phyloP scores from a whole-genome alignment of 2,113 vertebrate species.

The Equus przewalskii region DNA sequence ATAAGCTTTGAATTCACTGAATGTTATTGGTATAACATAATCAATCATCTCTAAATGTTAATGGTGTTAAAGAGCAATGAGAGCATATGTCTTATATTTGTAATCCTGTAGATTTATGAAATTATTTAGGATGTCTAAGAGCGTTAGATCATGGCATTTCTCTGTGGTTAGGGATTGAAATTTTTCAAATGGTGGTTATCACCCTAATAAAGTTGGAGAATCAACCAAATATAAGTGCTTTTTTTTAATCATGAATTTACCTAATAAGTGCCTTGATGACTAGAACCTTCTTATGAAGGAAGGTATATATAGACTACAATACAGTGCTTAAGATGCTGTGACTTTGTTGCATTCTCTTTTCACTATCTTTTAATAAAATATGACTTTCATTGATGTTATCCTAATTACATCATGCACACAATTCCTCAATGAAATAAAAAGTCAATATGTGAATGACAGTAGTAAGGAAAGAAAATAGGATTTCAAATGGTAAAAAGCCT shows the following conservation, averaged over 20 bases:
- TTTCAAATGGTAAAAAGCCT: slow-evolving; percentile 84
- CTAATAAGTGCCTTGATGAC: slow-evolving; percentile 51
- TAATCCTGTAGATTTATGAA: slow-evolving; percentile 87
- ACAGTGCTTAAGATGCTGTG: slow-evolving; percentile 65
- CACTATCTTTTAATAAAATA: slow-evolving; percentile 84
- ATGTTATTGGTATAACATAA: slow-evolving; percentile 87
- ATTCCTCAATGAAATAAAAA: slow-evolving; percentile 85
- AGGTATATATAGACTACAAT: slow-evolving; percentile 41
- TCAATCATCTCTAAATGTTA: slow-evolving; percentile 91
- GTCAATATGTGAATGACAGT: slow-evolving; percentile 81
- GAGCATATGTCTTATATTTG: slow-evolving; percentile 90
- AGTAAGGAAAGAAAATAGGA: slow-evolving; percentile 42
- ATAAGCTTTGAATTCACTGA: slow-evolving; percentile 89
- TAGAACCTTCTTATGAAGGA: slow-evolving; percentile 57
- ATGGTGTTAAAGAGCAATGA: slow-evolving; percentile 89
- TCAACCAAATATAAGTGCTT: slow-evolving; percentile 68
- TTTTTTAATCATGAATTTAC: slow-evolving; percentile 50
- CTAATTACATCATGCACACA: slow-evolving; percentile 79
- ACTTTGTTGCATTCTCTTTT: slow-evolving; percentile 74
- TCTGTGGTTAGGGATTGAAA: slow-evolving; percentile 61
- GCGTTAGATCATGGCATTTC: slow-evolving; percentile 73
- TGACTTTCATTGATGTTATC: slow-evolving; percentile 80
- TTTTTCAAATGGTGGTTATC: slow-evolving; percentile 69
- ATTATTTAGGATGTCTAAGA: slow-evolving; percentile 82
- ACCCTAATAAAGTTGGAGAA: slow-evolving; percentile 69